These are phyloP conservation scores for Clytia hemisphaerica DNA, from an alignment of 30 jellyfish, hydroid and myxozoan species.

Conservation along the genomic window DNA sequence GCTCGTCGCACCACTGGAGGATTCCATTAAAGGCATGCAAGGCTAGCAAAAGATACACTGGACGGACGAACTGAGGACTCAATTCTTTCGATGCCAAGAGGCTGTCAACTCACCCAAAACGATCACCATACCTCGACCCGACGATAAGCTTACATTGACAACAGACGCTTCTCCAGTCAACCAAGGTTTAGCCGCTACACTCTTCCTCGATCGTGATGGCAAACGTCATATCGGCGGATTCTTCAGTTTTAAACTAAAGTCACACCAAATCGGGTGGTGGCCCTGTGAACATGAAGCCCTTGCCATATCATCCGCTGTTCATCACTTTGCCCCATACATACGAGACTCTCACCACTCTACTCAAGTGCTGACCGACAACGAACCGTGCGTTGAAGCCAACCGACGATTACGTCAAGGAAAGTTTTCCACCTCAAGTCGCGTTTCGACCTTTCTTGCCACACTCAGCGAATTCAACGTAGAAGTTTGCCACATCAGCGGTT, in stretches of 20 bases:
- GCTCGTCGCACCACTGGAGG: not conserved
- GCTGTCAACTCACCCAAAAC: not conserved
- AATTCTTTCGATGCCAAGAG: constrained; percentile 11
- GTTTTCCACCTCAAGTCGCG: not conserved
- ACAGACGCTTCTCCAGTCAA: not conserved
- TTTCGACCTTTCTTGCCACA: not conserved
- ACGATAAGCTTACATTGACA: constrained; percentile 4
- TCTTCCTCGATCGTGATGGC: not conserved
- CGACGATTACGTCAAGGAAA: not conserved
- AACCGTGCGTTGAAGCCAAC: not conserved
- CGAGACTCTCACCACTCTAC: not conserved
- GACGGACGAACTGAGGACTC: constrained; percentile 1
- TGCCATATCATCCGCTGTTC: not conserved
- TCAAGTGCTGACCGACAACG: not conserved
- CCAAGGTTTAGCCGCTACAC: constrained; percentile 8
- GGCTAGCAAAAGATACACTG: not conserved
- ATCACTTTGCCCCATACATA: not conserved
- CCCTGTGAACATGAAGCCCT: constrained; percentile 1
- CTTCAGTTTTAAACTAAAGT: not conserved
- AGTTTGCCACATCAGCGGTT: too few species aligned
- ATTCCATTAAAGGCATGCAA: constrained; percentile 9
- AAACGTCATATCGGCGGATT: constrained; percentile 11
- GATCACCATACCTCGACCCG: constrained; percentile 9
- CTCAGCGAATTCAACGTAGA: too few species aligned
- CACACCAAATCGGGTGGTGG: constrained; percentile 8